These are phyloP conservation scores for Enteromius paludinosus DNA, from an alignment of 2,797 vertebrate genomes.

Conservation along the genomic window DNA sequence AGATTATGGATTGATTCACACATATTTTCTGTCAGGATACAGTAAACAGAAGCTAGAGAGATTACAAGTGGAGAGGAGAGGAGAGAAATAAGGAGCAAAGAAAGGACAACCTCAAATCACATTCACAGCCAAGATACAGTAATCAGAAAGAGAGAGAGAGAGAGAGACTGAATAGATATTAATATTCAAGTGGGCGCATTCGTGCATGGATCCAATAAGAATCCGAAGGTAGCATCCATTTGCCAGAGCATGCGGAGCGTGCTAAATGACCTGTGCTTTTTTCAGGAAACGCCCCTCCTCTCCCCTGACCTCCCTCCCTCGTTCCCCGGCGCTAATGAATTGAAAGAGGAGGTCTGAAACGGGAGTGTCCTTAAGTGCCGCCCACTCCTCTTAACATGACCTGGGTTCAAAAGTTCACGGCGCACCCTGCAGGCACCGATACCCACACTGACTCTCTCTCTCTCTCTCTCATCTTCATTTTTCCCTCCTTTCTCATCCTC, in stretches of 20 bases:
- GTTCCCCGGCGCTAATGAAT: constrained; percentile 85
- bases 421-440: constrained; percentile 83
- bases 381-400: constrained; percentile 61
- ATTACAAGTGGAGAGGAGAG: constrained; percentile 25
- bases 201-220: constrained; percentile 91
- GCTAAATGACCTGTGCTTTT: constrained; percentile 84
- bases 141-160: constrained; percentile 15
- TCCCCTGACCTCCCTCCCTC: constrained; percentile 71
- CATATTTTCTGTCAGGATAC: constrained; percentile 27
- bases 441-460: constrained; percentile 53
- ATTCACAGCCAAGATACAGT: constrained; percentile 26
- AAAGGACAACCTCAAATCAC: constrained; percentile 36
- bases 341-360: constrained; percentile 81
- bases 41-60: constrained; percentile 26
- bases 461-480: constrained; percentile 51
- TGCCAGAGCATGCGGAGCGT: constrained; percentile 78
- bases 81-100: constrained; percentile 25
- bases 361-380: constrained; percentile 70
- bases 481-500: constrained; percentile 50
- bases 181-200: constrained; percentile 86
- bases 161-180: constrained; percentile 66
- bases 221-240: constrained; percentile 88
- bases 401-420: constrained; percentile 90
- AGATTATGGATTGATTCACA: constrained; percentile 15
- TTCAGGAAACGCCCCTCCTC: constrained; percentile 57